Percentiles rank a stretch among this genome's conserved stretches.
phyloP scores from a whole-genome alignment of 2,888 invertebrate species.

The Eupithecia vulgata region DNA sequence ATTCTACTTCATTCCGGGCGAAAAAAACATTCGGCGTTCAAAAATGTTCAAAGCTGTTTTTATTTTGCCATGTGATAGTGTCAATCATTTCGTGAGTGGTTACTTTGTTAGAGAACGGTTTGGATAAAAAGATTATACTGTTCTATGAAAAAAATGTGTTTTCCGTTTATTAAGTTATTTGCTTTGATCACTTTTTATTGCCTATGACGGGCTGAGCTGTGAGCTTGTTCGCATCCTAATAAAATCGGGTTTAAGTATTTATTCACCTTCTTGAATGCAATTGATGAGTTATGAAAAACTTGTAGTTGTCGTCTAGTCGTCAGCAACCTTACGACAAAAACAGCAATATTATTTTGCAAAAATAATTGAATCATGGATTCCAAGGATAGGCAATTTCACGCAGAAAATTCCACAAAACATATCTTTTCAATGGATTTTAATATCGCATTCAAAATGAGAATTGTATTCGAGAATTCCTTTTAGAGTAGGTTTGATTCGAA shows the following conservation, averaged over 20 bases:
- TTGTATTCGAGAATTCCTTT: constrained; percentile 23
- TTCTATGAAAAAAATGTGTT: neutral
- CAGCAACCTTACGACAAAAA: neutral
- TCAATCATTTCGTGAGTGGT: constrained; percentile 13
- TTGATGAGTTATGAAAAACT: too few species aligned
- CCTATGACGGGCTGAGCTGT: neutral
- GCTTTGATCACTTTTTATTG: neutral
- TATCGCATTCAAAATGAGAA: constrained; percentile 24
- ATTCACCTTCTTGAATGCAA: too few species aligned
- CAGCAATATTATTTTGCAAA: neutral
- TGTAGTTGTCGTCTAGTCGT: too few species aligned
- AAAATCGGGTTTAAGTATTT: too few species aligned
- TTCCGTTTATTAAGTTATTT: constrained; percentile 2
- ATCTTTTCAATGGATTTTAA: constrained; percentile 22
- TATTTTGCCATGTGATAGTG: constrained; percentile 14
- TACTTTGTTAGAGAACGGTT: neutral
- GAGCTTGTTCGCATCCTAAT: neutral
- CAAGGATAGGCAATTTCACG: neutral
- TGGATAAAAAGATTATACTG: neutral
- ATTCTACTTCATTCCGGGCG: neutral
- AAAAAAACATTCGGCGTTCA: too few species aligned
- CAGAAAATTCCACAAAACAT: constrained; percentile 14
- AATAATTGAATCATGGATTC: constrained; percentile 2
- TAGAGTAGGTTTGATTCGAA: constrained; percentile 23
- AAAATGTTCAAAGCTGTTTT: constrained; percentile 2